Evolutionary conservation across 2,888 invertebrate genomes (phyloP), one percentile per base, ranked within the genome.

Genomic region (Spisula solida): DNA sequence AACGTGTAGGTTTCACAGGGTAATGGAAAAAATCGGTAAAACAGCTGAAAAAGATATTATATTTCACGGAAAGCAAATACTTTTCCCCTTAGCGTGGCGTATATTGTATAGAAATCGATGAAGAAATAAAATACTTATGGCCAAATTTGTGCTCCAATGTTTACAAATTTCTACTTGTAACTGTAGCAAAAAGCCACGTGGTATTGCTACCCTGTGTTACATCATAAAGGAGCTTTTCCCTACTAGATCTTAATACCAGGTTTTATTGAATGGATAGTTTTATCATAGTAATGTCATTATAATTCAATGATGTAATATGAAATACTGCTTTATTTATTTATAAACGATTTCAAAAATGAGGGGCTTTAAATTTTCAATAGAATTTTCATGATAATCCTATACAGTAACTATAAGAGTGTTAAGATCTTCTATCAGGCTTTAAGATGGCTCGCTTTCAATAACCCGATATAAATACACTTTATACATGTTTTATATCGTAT

Each of bases 261-360:
- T 41, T 41, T 41, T 41, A 41, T 41, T 41, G 41, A 56, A 66
- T 66, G 60, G 25, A 66, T 66, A 66, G 60, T 25, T 66, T 20
- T 66, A 12, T 66, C n/a, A 6, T 56, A 56, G 18, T 25, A 25
- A 66, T 66, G 12, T 12, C 8, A n/a, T 25, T n/a, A n/a, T 25
- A n/a, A n/a, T 25, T n/a, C n/a, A n/a, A 66, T 66, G 60, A 66
- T 66, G 60, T 66, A 66, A 66, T 66, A 25, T 66, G 1, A 25
- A n/a, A 66, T 66, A 66, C 60, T 66, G 60, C 4, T 66, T n/a
- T 66, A 66, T 66, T 66, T 66, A 66, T 66, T 66, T 25, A 66
- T 66, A 25, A 66, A 66, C 20, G 60, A 6, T 66, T 66, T 66
- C 25, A 66, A 8, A 41, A 25, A 6, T 25, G 60, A 66, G 25